phyloP scores from a whole-genome alignment of 2,888 invertebrate species.

The Erpobdella octoculata region DNA sequence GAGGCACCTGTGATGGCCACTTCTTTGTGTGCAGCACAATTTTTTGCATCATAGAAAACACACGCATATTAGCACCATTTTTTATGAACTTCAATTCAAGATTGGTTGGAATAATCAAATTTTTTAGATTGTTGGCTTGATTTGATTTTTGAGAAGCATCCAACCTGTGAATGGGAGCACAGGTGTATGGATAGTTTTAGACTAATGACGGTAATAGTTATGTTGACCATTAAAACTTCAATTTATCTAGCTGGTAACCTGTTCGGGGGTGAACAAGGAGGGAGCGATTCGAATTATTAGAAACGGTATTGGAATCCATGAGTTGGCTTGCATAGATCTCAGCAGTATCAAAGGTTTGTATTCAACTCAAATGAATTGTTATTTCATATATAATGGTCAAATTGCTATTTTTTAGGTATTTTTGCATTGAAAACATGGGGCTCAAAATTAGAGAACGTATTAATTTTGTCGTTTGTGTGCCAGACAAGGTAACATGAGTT shows the following conservation, averaged over 20 bases:
- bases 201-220: no score
- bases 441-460: constrained; percentile 66
- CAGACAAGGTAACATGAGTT: constrained; percentile 74
- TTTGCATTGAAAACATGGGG: constrained; percentile 79
- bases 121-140: no score
- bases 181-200: no score
- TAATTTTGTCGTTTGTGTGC: constrained; percentile 91
- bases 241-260: constrained; percentile 71
- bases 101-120: no score
- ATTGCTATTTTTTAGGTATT: constrained; percentile 59
- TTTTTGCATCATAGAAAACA: no score
- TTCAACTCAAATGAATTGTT: neutral
- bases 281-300: constrained; percentile 91
- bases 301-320: constrained; percentile 97
- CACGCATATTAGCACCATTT: no score
- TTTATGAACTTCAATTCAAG: no score
- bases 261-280: constrained; percentile 92
- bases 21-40: no score
- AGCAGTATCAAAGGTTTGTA: constrained; percentile 75
- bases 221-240: no score
- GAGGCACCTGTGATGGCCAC: no score
- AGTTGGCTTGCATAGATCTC: constrained; percentile 91
- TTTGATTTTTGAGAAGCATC: no score
- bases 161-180: no score
- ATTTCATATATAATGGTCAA: neutral